Evolutionary conservation across 2,797 vertebrate species (phyloP).

Genomic region (Anniella stebbinsi): DNA sequence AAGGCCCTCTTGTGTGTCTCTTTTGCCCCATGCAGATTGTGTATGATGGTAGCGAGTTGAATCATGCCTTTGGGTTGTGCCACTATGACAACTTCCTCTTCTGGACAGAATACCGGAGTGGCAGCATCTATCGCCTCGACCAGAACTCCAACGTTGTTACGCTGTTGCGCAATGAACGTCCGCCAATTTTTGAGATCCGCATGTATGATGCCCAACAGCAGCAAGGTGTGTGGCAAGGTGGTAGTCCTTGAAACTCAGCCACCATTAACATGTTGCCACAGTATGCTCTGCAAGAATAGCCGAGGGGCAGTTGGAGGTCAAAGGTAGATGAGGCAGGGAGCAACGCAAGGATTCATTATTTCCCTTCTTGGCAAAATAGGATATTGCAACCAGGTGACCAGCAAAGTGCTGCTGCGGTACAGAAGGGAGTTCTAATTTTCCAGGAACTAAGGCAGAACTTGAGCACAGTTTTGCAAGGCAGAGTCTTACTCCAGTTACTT

Average conservation of each 20-base stretch:
- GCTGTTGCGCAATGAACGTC: conserved; percentile 92
- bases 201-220: conserved; percentile 97
- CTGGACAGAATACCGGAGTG: conserved; percentile 97
- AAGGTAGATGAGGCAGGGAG: neutral
- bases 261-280: neutral
- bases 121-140: conserved; percentile 94
- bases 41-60: conserved; percentile 94
- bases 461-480: neutral
- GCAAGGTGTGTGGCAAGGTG: conserved; percentile 82
- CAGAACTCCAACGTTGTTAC: conserved; percentile 87
- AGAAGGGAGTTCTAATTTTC: neutral
- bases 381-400: neutral
- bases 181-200: conserved; percentile 97
- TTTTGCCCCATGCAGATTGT: conserved; percentile 81
- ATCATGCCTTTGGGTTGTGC: conserved; percentile 95
- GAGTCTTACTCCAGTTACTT: neutral
- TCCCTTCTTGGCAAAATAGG: neutral
- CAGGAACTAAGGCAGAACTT: neutral
- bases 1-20: neutral
- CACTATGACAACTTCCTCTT: conserved; percentile 95
- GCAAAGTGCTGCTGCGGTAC: neutral
- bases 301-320: neutral
- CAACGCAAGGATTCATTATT: neutral
- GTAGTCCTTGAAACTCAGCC: neutral
- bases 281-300: neutral